Percentiles rank a stretch among this genome's conserved stretches.
These are phyloP conservation scores for Periplaneta americana DNA, from an alignment of 1,140 invertebrate species.

Conservation along the genomic window DNA sequence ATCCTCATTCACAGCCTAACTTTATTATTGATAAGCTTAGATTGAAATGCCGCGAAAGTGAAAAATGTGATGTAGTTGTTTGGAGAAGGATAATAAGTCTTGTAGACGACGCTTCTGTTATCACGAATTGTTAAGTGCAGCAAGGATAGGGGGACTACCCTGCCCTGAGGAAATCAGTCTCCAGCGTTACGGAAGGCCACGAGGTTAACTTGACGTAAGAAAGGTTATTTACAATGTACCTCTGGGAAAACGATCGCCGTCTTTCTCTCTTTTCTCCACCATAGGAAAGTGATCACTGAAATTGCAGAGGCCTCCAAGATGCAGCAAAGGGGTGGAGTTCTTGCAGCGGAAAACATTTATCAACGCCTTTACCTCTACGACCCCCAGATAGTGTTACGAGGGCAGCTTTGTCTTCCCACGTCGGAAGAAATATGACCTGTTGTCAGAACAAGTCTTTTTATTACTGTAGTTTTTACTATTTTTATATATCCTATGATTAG, in stretches of 20 bases:
- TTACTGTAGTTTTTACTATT: not conserved
- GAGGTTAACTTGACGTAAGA: not conserved
- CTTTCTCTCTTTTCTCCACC: not conserved
- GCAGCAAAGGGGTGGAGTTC: no score
- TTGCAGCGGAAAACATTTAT: not conserved
- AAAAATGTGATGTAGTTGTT: not conserved
- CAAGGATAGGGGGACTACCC: not conserved
- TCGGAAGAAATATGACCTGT: not conserved
- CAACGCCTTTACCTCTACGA: not conserved
- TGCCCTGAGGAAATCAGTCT: not conserved
- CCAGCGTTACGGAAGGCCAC: not conserved
- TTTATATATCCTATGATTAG: no score
- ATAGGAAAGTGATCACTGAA: not conserved
- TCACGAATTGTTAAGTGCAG: not conserved
- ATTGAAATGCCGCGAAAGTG: not conserved
- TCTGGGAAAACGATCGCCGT: not conserved
- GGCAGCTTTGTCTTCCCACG: not conserved
- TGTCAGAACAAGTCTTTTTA: not conserved
- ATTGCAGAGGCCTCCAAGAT: no score
- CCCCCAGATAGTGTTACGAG: not conserved
- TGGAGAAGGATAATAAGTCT: not conserved
- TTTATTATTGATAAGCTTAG: not conserved
- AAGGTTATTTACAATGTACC: not conserved
- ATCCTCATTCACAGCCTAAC: not conserved
- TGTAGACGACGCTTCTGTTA: not conserved